Base-by-base conservation (phyloP, 2,113 vertebrate species). In the Nematolebias whitei region DNA sequence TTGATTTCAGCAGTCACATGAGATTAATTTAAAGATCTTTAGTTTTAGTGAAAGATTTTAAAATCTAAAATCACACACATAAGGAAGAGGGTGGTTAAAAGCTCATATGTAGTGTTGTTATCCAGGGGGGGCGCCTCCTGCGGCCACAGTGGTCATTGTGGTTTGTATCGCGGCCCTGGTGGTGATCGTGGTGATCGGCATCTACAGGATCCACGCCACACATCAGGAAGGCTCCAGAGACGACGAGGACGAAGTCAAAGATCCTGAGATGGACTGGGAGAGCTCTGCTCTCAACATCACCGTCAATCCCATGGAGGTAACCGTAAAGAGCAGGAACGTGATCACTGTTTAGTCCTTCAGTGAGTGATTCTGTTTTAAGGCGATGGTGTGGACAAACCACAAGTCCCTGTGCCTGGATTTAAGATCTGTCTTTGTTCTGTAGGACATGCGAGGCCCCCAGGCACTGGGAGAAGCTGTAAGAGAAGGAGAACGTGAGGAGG, bases 221-320 rank as follows among this genome's bases (percentile, higher is more conserved):
- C 94, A 92, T 39, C 94, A 94, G 61, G 83, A 94, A 65, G 73
- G 40, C 55, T 89, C 78, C 92, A 93, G 87, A 68, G 86, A 89
- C 3, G 95, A 96, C 0, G 92, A 90, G 0, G 95, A 96, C 19
- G 93, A 93, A 86, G 63, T 18, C 24, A 89, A 86, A 70, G 83
- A 85, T 14, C 38, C 78, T 1, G 87, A 89, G 44, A 68, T 67
- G 53, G 95, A 96, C 14, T 96, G 96, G 96, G 95, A 97, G n/a
- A 94, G 95, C 79, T 95, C 96, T 49, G 93, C 95, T 0, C 93
- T 99, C 65, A 99, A 94, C 18, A 99, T 99, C 83, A 99, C 95
- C 0, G 87, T 99, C 76, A 99, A 99, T 84, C 98, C 98, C 71
- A 95, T 99, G 95, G 96, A 99, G 95, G 98, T 97, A 90, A 84